These are phyloP conservation scores for Lagopus leucura DNA, from an alignment of 2,113 vertebrate species.

Conservation along the genomic window DNA sequence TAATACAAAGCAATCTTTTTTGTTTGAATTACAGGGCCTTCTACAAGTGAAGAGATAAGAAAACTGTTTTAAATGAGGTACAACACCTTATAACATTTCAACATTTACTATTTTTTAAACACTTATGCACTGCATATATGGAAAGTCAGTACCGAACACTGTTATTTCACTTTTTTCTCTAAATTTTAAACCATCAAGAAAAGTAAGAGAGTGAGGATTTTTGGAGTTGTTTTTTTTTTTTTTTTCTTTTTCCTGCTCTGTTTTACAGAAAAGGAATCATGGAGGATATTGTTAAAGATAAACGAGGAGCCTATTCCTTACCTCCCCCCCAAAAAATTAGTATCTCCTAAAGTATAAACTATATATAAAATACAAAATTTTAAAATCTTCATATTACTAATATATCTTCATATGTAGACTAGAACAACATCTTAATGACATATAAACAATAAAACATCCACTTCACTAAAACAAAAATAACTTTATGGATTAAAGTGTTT, in stretches of 20 bases:
- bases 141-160: not conserved
- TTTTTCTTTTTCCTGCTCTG: not conserved
- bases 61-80: not conserved
- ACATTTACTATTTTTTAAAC: not conserved
- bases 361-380: not conserved
- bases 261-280: not conserved
- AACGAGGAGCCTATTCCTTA: not conserved
- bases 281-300: not conserved
- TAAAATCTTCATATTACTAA: not conserved
- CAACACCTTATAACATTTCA: not conserved
- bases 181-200: not conserved
- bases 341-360: not conserved
- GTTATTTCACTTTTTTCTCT: not conserved
- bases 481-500: not conserved
- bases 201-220: accelerated
- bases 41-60: not conserved
- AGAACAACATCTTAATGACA: not conserved
- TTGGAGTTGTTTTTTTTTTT: not conserved
- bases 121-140: accelerated
- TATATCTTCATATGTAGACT: not conserved
- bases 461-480: not conserved
- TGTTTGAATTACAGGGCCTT: not conserved
- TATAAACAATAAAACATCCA: not conserved
- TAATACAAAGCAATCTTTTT: not conserved
- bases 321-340: not conserved